Base-by-base conservation (phyloP, 2,113 vertebrate genomes). In the Paramormyrops kingsleyae region DNA sequence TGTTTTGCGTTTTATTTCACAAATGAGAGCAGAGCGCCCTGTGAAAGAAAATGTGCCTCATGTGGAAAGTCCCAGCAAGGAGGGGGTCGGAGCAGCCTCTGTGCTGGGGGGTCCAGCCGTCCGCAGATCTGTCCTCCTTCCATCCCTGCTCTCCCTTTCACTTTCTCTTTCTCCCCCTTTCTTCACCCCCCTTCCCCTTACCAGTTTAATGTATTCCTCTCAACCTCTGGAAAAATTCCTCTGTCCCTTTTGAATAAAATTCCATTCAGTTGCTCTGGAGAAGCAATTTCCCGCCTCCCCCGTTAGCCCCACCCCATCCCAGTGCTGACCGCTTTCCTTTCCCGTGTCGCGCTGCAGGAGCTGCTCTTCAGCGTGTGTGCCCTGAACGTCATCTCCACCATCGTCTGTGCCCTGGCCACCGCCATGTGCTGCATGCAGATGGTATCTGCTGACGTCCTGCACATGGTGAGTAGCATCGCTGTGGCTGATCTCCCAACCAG, bases 391-490 rank as follows among this genome's bases (percentile, higher is more conserved):
- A 96, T 99, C 94, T 99, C 99, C 94, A 99, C 99, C 93, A 98
- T 99, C 85, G 98, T 99, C 92, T 99, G 99, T 80, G 98, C 98
- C 4, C 93, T 99, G 91, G 99, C 99, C 92, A 99, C 99, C 0
- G 99, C 98, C 70, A 98, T 98, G 97, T 99, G 98, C 96, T 99
- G 99, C 93, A 99, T 99, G 98, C 99, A 99, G 96, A 99, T 99
- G 97, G 97, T 99, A 91, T 99, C 98, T 0, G 96, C 97, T n/a
- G 98, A 99, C 91, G 95, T 99, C 90, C 97, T 99, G 93, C 98
- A 98, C 94, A 98, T 99, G 98, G 98, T 99, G 94, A 99, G 98
- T 96, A 92, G 35, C 42, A 47, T 77, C 39, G 50, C 83, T 44
- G 50, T 31, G 66, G 31, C 86, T 83, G n/a, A 53, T 31, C 15